Evolutionary conservation across 2,888 invertebrate species (phyloP), one percentile per base, ranked within the genome.

Genomic region (Scrobipalpa costella): DNA sequence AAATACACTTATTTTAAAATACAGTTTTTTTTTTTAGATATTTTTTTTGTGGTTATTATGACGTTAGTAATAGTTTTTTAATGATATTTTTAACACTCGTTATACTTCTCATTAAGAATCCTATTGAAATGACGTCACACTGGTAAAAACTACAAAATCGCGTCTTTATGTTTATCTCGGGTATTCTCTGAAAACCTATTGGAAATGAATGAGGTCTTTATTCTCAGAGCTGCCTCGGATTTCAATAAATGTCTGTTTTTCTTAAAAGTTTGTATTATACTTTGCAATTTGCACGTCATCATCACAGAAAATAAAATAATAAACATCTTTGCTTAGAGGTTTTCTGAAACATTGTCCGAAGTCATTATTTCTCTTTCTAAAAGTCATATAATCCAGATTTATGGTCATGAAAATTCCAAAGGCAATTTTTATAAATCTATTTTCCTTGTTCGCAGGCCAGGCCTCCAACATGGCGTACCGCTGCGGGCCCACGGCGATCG

Each of bases 401-500:
- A n/a, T 27, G 27, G 2, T 27, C 27, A 27, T 27, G 2, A 2
- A 27, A 27, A 3, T 27, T 27, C 27, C 21, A 52, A 11, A 6
- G 21, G 1, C 27, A 2, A 2, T 1, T n/a, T 2, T 55, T 34
- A 19, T 27, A 15, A 34, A 55, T n/a, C 7, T 55, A 7, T 1
- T 21, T 13, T 34, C 17, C 17, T 33, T 49, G 13, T 15, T 33
- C 19, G 17, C 60, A 49, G 47, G 11, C 17, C 0, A 21, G 47
- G n/a, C 36, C n/a, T 27, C 47, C 50, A n/a, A 21, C 13, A 90
- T 91, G 91, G 87, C 90, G 69, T 89, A 90, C 76, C 86, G 90
- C 64, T 90, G 87, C 77, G 89, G 90, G 21, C 89, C 89, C 44
- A 90, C 89, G 11, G 89, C 87, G 58, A 83, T 90, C 76, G 88